Evolutionary conservation across 2,113 vertebrate species (phyloP).

Genomic region (Phalacrocorax brasilianus): DNA sequence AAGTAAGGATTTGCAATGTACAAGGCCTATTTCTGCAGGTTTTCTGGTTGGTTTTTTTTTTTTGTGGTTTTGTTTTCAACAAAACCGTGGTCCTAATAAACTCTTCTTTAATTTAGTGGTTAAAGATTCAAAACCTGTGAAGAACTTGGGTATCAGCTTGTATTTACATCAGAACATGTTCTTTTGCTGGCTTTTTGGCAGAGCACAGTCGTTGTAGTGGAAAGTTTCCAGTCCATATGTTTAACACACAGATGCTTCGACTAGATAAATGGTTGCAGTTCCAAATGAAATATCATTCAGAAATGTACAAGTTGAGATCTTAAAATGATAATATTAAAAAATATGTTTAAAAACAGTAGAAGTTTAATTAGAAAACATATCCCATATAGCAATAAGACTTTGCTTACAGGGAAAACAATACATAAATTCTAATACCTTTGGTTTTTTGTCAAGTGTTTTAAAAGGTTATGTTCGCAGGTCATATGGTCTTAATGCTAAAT

Average conservation of each 20-base stretch:
- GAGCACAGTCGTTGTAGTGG: background rate
- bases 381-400: background rate
- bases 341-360: background rate
- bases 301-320: background rate
- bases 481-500: constrained; percentile 11
- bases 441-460: background rate
- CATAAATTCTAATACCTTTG: background rate
- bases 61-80: background rate
- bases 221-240: constrained; percentile 55
- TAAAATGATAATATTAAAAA: constrained; percentile 8
- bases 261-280: constrained; percentile 23
- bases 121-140: constrained; percentile 4
- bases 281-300: constrained; percentile 12
- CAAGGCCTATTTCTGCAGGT: constrained; percentile 47
- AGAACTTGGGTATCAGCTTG: constrained; percentile 17
- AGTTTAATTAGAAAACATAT: background rate
- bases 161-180: constrained; percentile 4
- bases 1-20: constrained; percentile 67
- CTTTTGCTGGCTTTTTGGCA: constrained; percentile 49
- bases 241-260: constrained; percentile 8
- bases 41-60: background rate
- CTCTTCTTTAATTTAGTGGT: background rate
- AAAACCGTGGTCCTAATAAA: background rate
- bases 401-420: background rate
- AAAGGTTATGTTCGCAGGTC: constrained; percentile 7